These are phyloP conservation scores for Actinemys pallida DNA, from an alignment of 2,113 vertebrate genomes.

Conservation along the genomic window DNA sequence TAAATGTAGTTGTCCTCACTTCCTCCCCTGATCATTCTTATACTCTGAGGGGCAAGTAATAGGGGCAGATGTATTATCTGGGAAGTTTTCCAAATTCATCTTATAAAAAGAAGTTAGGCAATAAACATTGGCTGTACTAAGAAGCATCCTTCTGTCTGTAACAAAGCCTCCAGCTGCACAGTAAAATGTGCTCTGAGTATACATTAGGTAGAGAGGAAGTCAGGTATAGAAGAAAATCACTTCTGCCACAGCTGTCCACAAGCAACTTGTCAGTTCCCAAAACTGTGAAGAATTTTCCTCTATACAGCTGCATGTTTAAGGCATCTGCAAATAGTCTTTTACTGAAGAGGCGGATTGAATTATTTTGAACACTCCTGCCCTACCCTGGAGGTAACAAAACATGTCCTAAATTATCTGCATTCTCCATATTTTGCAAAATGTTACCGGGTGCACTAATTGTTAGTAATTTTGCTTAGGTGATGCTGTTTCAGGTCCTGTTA, in stretches of 20 bases:
- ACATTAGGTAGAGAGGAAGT: constrained; percentile 21
- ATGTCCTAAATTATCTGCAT: not conserved
- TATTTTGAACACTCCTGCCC: not conserved
- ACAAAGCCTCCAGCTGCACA: constrained; percentile 61
- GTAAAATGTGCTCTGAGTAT: constrained; percentile 39
- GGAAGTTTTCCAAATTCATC: constrained; percentile 76
- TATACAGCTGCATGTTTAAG: not conserved
- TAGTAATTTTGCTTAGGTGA: not conserved
- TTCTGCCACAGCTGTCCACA: not conserved
- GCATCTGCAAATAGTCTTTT: not conserved
- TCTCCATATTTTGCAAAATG: not conserved
- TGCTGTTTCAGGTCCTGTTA: too few relatives aligned
- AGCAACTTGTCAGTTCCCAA: not conserved
- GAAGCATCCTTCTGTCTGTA: constrained; percentile 62
- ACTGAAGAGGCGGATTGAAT: not conserved
- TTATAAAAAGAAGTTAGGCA: constrained; percentile 62
- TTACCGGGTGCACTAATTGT: not conserved
- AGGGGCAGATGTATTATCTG: constrained; percentile 75
- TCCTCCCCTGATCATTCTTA: constrained; percentile 7
- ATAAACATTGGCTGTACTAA: constrained; percentile 38
- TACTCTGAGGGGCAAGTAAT: constrained; percentile 48
- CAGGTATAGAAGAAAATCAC: not conserved
- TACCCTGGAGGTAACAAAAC: not conserved
- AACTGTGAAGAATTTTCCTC: not conserved
- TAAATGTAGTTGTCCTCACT: constrained; percentile 68